Evolutionary conservation across 92 coral and sea anemone species (phyloP), one percentile per base, ranked within the genome.

Genomic region (Siderastrea siderea): DNA sequence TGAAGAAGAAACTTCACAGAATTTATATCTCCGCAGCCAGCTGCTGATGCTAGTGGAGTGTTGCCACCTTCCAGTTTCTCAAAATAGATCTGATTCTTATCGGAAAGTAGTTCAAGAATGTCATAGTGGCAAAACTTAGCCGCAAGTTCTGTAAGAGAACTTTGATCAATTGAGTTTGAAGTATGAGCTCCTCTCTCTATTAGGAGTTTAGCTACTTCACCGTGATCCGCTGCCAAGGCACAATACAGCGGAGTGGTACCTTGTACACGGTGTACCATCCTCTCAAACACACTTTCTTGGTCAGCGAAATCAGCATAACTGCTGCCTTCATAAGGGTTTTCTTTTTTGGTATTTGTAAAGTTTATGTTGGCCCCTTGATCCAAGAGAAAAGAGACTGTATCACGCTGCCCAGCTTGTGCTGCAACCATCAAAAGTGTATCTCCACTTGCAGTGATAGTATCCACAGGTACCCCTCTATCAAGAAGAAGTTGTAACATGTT

Each of bases 311-410:
- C 38, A 26, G 38, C 38, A 26, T 26, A 26, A 0, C 38, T 26
- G 38, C 38, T 26, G 0, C 38, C 38, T 26, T 26, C 38, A 26
- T 26, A 26, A 26, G 38, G 38, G 38, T 26, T 26, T 26, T 26
- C 38, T 26, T 26, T 26, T 26, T 26, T 26, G 38, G 38, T 6
- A 26, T 59, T 3, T 63, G 54, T 1, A 15, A 3, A 10, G 63
- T 82, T 70, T 9, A 82, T 26, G 62, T 9, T 16, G 13, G 86
- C 86, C 55, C 86, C 86, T 13, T 45, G 78, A 0, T 82, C 86
- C 26, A 82, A 44, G 10, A 82, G 77, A 51, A 82, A 54, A 45
- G 54, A 26, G 52, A 82, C 86, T 65, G 68, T 38, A 45, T 69
- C 72, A 53, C n/a, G 17, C 8, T 70, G 78, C 13, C 86, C 86